These are phyloP conservation scores for Bradysia coprophila DNA, from an alignment of 1,140 invertebrate genomes.

Conservation along the genomic window DNA sequence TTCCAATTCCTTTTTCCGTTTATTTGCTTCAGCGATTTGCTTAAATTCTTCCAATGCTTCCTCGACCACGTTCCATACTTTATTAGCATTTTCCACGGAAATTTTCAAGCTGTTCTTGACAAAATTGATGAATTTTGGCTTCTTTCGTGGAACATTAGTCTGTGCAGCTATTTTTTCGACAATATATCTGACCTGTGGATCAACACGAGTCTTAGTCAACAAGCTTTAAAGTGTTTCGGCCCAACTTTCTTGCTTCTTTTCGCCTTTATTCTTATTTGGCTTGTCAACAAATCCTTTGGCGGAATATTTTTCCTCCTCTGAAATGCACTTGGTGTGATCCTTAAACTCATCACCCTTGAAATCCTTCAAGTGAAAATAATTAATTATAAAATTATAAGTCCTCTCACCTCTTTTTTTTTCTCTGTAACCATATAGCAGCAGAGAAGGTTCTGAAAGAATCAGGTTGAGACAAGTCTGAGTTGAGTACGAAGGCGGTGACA, in stretches of 20 bases:
- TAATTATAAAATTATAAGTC: no score
- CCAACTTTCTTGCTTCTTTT: constrained; percentile 80
- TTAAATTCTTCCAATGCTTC: constrained; percentile 36
- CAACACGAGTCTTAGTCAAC: constrained; percentile 32
- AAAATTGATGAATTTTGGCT: constrained; percentile 72
- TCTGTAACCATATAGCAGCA: no score
- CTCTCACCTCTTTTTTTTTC: no score
- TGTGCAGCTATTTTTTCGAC: constrained; percentile 52
- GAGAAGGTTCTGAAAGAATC: no score
- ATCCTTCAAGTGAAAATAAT: no score
- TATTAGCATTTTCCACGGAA: constrained; percentile 33
- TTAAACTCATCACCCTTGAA: constrained; percentile 62
- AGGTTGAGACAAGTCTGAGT: no score
- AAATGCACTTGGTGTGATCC: constrained; percentile 76
- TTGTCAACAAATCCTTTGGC: constrained; percentile 64
- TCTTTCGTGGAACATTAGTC: constrained; percentile 84
- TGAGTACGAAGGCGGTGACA: no score
- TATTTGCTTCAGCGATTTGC: constrained; percentile 3
- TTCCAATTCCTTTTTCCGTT: neutral
- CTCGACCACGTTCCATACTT: constrained; percentile 50
- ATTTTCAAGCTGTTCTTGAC: constrained; percentile 37
- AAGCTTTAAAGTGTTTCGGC: constrained; percentile 31
- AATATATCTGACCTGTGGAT: constrained; percentile 33
- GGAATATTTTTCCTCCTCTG: constrained; percentile 78
- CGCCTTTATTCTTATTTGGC: constrained; percentile 59